Evolutionary conservation across 2,888 invertebrate genomes (phyloP).

Genomic region (Creontiades dilutus): DNA sequence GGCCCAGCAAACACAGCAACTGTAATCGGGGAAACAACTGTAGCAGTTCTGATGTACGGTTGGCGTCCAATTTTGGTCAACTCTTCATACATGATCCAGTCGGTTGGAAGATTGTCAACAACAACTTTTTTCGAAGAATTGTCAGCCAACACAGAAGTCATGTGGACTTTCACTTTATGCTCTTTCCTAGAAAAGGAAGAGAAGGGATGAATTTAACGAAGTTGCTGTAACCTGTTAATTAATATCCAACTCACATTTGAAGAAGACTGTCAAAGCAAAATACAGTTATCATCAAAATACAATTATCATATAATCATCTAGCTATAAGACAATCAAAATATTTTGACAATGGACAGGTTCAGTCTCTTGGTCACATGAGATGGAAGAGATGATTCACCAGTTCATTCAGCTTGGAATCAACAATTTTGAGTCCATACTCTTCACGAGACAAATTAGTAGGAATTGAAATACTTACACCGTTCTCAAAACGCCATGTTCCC

Average conservation of each 20-base stretch:
- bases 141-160: slow-evolving; percentile 82
- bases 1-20: slow-evolving; percentile 90
- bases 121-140: slow-evolving; percentile 78
- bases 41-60: slow-evolving; percentile 88
- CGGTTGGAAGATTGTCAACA: slow-evolving; percentile 82
- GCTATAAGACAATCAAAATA: no score
- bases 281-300: no score
- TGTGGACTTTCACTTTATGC: slow-evolving; percentile 83
- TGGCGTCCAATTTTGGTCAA: slow-evolving; percentile 85
- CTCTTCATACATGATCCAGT: slow-evolving; percentile 94
- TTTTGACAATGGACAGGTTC: no score
- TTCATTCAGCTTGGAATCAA: no score
- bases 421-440: neutral
- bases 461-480: slow-evolving; percentile 81
- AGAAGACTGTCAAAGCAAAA: neutral
- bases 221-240: no score
- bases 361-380: no score
- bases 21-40: slow-evolving; percentile 89
- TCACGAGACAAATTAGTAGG: neutral
- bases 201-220: neutral
- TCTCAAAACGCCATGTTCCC: slow-evolving; percentile 82
- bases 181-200: slow-evolving; percentile 81
- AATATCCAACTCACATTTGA: no score
- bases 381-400: no score
- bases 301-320: no score